Evolutionary conservation across 2,888 invertebrate genomes (phyloP).

Genomic region (Tineola bisselliella): DNA sequence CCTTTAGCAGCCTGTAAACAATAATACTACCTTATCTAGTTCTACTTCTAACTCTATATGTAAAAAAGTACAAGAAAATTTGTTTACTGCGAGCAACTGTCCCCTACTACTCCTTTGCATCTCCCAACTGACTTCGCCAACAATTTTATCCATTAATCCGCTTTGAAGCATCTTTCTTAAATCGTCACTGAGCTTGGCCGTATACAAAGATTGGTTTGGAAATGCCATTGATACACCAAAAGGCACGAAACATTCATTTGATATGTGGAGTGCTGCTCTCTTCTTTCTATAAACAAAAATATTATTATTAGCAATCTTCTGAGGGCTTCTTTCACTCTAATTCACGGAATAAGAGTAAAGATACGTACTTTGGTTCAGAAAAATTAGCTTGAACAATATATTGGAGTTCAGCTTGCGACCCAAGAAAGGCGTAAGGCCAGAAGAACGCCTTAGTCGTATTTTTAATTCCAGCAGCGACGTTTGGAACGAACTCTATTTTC

Average conservation of each 20-base stretch:
- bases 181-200: conserved; percentile 68
- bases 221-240: conserved; percentile 75
- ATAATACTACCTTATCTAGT: not conserved
- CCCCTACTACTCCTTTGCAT: conserved; percentile 72
- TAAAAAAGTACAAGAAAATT: too few species aligned
- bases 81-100: conserved; percentile 69
- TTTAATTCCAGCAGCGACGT: conserved; percentile 73
- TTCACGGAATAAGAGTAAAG: too few species aligned
- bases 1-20: conserved; percentile 49
- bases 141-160: conserved; percentile 74
- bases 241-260: conserved; percentile 78
- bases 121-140: conserved; percentile 76
- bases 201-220: conserved; percentile 72
- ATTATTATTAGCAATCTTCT: too few species aligned
- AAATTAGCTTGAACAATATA: conserved; percentile 79
- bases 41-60: too few species aligned
- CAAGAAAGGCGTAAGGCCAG: conserved; percentile 82
- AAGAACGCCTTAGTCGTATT: conserved; percentile 81
- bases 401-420: conserved; percentile 76
- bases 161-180: conserved; percentile 72
- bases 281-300: conserved; percentile 60
- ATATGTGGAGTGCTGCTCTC: conserved; percentile 75
- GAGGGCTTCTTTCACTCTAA: too few species aligned
- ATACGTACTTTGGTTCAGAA: conserved; percentile 51
- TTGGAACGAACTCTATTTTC: conserved; percentile 74